Evolutionary conservation across 2,113 vertebrate genomes (phyloP).

Genomic region (Stigmatopora nigra): DNA sequence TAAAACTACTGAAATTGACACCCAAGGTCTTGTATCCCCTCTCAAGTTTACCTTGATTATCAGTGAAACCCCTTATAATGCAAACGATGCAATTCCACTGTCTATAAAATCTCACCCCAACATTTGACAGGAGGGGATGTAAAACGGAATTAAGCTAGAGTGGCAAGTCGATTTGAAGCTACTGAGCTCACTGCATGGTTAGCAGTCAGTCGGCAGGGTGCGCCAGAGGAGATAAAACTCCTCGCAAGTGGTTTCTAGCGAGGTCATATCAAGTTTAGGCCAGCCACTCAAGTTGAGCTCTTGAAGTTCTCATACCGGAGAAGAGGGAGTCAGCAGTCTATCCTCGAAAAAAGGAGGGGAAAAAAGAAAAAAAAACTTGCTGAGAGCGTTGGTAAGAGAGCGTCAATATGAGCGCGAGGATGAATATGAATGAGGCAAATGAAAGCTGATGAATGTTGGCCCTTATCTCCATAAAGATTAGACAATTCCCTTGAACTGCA

Average conservation of each 20-base stretch:
- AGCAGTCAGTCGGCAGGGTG: slow-evolving; percentile 19
- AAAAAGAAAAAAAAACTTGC: slow-evolving; percentile 45
- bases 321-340: slow-evolving; percentile 53
- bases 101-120: no score
- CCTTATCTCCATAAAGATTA: slow-evolving; percentile 69
- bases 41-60: no score
- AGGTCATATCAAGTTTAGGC: slow-evolving; percentile 51
- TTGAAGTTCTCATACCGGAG: slow-evolving; percentile 52
- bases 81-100: no score
- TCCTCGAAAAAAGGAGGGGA: background rate
- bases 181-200: slow-evolving; percentile 14
- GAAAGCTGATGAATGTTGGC: slow-evolving; percentile 66
- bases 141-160: no score
- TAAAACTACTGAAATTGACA: no score
- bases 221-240: slow-evolving; percentile 32
- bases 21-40: no score
- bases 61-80: no score
- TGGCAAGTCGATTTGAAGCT: background rate
- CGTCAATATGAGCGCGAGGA: slow-evolving; percentile 45
- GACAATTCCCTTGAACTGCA: slow-evolving; percentile 60
- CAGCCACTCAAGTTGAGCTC: slow-evolving; percentile 38
- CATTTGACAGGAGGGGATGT: no score
- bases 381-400: slow-evolving; percentile 34
- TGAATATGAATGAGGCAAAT: slow-evolving; percentile 67
- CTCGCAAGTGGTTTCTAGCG: slow-evolving; percentile 16